phyloP scores from a whole-genome alignment of 1,140 invertebrate genomes.

The Cyclina sinensis region DNA sequence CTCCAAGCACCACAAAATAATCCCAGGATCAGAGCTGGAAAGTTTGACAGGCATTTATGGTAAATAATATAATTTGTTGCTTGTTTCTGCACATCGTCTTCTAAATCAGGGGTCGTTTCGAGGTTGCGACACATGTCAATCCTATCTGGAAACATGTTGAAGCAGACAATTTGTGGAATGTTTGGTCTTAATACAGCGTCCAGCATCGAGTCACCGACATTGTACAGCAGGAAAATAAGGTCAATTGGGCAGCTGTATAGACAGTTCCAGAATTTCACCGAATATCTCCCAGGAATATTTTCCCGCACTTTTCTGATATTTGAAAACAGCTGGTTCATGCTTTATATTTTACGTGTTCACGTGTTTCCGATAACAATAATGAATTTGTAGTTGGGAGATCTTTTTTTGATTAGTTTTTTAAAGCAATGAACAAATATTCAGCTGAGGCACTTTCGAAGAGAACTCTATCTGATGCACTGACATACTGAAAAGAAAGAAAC shows the following conservation, averaged over 20 bases:
- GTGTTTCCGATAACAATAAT: no score
- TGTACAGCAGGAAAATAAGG: slow-evolving; percentile 74
- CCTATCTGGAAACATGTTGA: slow-evolving; percentile 71
- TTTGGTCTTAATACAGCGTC: slow-evolving; percentile 76
- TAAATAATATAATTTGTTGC: slow-evolving; percentile 80
- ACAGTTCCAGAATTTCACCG: slow-evolving; percentile 65
- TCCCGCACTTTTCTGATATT: slow-evolving; percentile 35
- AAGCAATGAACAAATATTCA: no score
- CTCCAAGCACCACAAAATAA: slow-evolving; percentile 84
- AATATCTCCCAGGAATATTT: slow-evolving; percentile 20
- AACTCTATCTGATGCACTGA: no score
- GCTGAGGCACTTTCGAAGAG: no score
- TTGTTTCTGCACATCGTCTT: slow-evolving; percentile 77
- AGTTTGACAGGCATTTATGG: slow-evolving; percentile 79
- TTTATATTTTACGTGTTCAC: background rate
- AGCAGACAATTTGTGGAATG: slow-evolving; percentile 78
- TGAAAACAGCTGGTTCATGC: background rate
- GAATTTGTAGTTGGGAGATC: no score
- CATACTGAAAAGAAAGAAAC: no score
- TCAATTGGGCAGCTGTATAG: slow-evolving; percentile 73
- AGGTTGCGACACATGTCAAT: slow-evolving; percentile 69
- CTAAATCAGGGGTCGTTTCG: slow-evolving; percentile 69
- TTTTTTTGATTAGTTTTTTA: no score
- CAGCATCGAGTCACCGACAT: slow-evolving; percentile 72
- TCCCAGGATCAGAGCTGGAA: slow-evolving; percentile 79